Base-by-base conservation (phyloP, 2,888 invertebrate species). In the Tetragnatha montana region DNA sequence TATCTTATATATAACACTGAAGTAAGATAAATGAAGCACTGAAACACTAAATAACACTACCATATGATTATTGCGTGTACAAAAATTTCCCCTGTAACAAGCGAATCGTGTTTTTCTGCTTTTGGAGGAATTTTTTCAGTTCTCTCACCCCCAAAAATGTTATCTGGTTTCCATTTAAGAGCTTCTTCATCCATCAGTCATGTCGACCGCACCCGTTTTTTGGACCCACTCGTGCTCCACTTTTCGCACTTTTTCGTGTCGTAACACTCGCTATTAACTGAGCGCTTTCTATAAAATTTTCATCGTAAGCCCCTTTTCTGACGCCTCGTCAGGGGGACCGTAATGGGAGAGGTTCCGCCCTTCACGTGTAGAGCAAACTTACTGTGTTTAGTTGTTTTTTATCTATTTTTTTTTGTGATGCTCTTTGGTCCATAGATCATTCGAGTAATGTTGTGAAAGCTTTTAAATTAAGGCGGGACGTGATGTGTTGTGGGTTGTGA, bases 181-280 rank as follows among this genome's bases (percentile, higher is more conserved):
- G 79, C 79, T 35, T 73, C 21, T 21, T 60, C 22, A 47, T 35
- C 80, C 86, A 80, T 86, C 80, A 86, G 47, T 86, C 86, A 80
- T 68, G 73, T 4, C 47, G 19, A 68, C 86, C 86, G 80, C 86
- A 80, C 86, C 86, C 86, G 80, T 47, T 86, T 35, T 35, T 60
- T 60, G 17, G n/a, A 35, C 73, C 14, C 49, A 70, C 21, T 14
- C 50, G 14, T 75, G n/a, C 60, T 79, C 21, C 49, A 70, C 19
- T 35, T 71, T 49, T 75, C 68, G 10, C 68, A 8, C 35, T 78
- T 78, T 85, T 85, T 68, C 69, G 14, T 49, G 51, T 86, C 80
- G 80, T 86, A 80, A 80, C 74, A 35, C 73, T 74, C 80, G 47
- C 60, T 69, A 86, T 86, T 86, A 86, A 80, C 80, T 80, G n/a